phyloP scores from a whole-genome alignment of 2,113 vertebrate genomes.

The Sitta europaea region DNA sequence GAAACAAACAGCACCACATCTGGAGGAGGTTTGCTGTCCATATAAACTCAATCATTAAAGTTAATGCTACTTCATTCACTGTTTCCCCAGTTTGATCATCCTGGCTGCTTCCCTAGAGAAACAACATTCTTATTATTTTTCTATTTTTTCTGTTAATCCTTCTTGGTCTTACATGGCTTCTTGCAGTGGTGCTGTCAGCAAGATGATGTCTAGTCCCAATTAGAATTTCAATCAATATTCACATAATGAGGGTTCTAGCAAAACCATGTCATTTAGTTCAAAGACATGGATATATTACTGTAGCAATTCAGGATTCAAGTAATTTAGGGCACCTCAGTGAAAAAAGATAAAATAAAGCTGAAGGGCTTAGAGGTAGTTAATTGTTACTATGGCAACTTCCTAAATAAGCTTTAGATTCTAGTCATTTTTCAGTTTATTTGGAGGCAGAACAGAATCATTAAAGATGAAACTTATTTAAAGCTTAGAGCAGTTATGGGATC shows the following conservation, averaged over 20 bases:
- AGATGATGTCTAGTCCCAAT: slow-evolving; percentile 26
- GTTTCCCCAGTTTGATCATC: background rate
- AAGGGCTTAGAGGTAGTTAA: slow-evolving; percentile 49
- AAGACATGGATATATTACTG: slow-evolving; percentile 40
- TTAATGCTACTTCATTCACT: background rate
- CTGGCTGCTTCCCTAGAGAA: background rate
- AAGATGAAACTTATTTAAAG: slow-evolving; percentile 17
- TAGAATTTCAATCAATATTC: slow-evolving; percentile 55
- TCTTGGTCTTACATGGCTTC: background rate
- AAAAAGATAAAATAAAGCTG: slow-evolving; percentile 37
- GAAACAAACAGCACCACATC: background rate
- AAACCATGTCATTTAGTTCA: slow-evolving; percentile 59
- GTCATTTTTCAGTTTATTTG: slow-evolving; percentile 49
- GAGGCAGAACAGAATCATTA: slow-evolving; percentile 17
- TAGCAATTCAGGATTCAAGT: slow-evolving; percentile 37
- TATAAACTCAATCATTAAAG: background rate
- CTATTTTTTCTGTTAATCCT: background rate
- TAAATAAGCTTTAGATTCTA: slow-evolving; percentile 48
- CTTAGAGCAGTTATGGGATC: background rate
- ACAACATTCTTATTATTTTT: background rate
- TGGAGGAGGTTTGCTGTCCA: background rate
- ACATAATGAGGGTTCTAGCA: slow-evolving; percentile 38
- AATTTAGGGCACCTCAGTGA: slow-evolving; percentile 45
- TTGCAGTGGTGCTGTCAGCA: slow-evolving; percentile 7
- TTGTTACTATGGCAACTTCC: slow-evolving; percentile 51